Evolutionary conservation across 2,888 invertebrate species (phyloP), one percentile per base, ranked within the genome.

Genomic region (Leptogaster cylindrica): DNA sequence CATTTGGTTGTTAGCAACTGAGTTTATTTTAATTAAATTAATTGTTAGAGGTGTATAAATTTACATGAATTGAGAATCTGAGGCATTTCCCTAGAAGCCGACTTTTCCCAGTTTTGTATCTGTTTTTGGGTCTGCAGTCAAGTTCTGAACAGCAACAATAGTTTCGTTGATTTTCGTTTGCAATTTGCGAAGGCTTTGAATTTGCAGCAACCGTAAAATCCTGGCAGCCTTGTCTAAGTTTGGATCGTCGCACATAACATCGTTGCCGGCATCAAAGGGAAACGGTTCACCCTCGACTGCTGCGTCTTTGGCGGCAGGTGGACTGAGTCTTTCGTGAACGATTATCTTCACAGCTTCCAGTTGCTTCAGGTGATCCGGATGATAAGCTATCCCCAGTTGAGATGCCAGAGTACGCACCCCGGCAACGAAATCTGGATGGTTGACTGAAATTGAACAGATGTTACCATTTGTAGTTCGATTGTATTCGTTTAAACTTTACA

Each of bases 71-170:
- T 12, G n/a, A 14, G 16, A 48, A 23, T 46, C 20, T 46, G 31
- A 31, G 31, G 10, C 16, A 5, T 2, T 16, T 28, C 63, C 73
- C 81, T 82, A 87, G 75, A 81, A 82, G 71, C 97, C 97, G 73
- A 97, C 96, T 86, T 93, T 91, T 61, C 97, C 97, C 50, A 98
- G 83, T 78, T 89, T 90, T 0, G 95, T 93, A 77, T 98, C 96
- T 70, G 97, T 98, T 82, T 95, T 95, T 2, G 97, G 98, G 84
- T 98, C 91, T 3, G 97, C 97, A 1, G 98, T 98, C 1, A 98
- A 84, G 70, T 84, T 87, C 83, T 99, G 99, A 2, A 96, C 92
- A 46, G 89, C 87, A 1, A 97, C 98, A 72, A 99, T 90, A 1
- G 93, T 89, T 79, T 97, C 94, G 81, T 99, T 99, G 58, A 97